Percentiles rank a stretch among this genome's conserved stretches.
These are phyloP conservation scores for Percopsis omiscomaycus DNA, from an alignment of 2,797 vertebrate genomes.

Conservation along the genomic window DNA sequence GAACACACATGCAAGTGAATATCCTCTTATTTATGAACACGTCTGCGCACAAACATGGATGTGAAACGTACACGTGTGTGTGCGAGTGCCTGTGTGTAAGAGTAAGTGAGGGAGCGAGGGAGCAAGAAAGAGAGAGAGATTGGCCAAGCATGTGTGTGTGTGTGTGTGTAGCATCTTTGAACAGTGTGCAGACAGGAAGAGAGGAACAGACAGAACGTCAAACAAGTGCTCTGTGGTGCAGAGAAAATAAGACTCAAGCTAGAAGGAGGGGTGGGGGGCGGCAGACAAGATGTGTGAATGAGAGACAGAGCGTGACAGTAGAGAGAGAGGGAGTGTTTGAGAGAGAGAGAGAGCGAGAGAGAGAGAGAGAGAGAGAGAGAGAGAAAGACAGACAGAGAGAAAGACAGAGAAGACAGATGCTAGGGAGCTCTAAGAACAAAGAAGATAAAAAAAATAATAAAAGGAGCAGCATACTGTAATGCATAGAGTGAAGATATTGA, in stretches of 20 bases:
- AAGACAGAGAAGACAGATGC: too few relatives aligned
- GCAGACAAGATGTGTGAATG: slow-evolving; percentile 21
- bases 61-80: background rate
- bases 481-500: too few relatives aligned
- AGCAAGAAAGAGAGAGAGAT: too few relatives aligned
- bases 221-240: slow-evolving; percentile 24
- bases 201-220: slow-evolving; percentile 32
- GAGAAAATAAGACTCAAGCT: slow-evolving; percentile 13
- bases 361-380: too few relatives aligned
- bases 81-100: background rate
- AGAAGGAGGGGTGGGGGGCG: slow-evolving; percentile 2
- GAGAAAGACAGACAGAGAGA: too few relatives aligned
- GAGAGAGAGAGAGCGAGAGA: too few relatives aligned
- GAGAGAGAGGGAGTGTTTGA: background rate
- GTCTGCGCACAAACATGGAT: too few relatives aligned
- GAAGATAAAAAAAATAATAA: too few relatives aligned
- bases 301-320: background rate
- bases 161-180: background rate
- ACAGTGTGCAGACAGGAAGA: background rate
- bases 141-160: slow-evolving; percentile 1
- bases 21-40: background rate
- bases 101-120: background rate
- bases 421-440: background rate
- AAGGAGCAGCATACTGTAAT: too few relatives aligned
- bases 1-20: background rate